These are phyloP conservation scores for Anthrax anthrax DNA, from an alignment of 2,888 invertebrate species.

Conservation along the genomic window DNA sequence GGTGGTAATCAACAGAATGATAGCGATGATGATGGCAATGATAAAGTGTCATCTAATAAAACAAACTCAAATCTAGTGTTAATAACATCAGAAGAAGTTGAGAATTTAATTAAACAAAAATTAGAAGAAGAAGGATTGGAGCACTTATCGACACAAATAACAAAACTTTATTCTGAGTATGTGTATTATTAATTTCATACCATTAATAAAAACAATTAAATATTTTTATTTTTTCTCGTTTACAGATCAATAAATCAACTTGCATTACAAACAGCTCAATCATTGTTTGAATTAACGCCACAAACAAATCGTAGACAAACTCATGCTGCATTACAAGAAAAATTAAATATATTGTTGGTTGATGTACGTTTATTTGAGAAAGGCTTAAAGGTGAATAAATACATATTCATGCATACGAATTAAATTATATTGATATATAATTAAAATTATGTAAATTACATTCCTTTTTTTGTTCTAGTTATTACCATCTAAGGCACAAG, in stretches of 20 bases:
- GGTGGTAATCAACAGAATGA: slow-evolving; percentile 48
- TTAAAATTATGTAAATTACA: no score
- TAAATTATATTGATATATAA: no score
- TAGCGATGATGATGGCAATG: slow-evolving; percentile 47
- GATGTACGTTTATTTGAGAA: slow-evolving; percentile 70
- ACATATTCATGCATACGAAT: no score
- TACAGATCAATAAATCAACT: slow-evolving; percentile 49
- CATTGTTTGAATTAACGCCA: slow-evolving; percentile 58
- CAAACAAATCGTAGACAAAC: slow-evolving; percentile 61
- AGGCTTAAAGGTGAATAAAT: slow-evolving; percentile 50
- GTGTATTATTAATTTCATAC: slow-evolving; percentile 1
- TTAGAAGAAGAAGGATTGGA: slow-evolving; percentile 60
- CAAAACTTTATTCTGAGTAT: slow-evolving; percentile 52
- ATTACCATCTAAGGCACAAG: slow-evolving; percentile 47
- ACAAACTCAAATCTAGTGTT: no score
- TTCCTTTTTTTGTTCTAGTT: slow-evolving; percentile 21
- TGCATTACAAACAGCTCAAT: slow-evolving; percentile 52
- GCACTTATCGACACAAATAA: slow-evolving; percentile 53
- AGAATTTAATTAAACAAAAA: slow-evolving; percentile 41
- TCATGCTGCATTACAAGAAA: slow-evolving; percentile 69
- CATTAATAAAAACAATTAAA: neutral
- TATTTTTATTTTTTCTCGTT: slow-evolving; percentile 10
- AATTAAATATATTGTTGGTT: slow-evolving; percentile 57
- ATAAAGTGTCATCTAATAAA: slow-evolving; percentile 26
- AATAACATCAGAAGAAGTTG: slow-evolving; percentile 41